Percentiles rank a stretch among this genome's conserved stretches.
Conservation (phyloP, 2,797 vertebrate genomes). For the Pantherophis alleghaniensis region DNA sequence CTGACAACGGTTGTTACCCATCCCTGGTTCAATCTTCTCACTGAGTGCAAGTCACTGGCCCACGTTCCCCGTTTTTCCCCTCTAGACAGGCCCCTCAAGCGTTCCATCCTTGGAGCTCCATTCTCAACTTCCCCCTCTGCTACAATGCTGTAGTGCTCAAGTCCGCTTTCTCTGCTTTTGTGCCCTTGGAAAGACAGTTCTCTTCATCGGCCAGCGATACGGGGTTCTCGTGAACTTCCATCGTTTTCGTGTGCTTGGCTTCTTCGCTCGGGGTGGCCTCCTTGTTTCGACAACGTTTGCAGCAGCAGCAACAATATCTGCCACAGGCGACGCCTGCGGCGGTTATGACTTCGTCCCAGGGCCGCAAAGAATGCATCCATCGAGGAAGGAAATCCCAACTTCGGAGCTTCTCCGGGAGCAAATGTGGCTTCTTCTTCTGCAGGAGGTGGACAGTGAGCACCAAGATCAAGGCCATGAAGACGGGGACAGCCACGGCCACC, state of each 20-base stretch:
- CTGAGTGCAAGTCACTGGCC: conserved; percentile 35
- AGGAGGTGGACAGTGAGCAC: conserved; percentile 78
- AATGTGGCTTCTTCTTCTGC: conserved; percentile 75
- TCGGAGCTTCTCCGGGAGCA: conserved; percentile 78
- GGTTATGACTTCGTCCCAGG: conserved; percentile 82
- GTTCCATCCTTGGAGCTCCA: conserved; percentile 30
- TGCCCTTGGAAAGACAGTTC: conserved; percentile 43
- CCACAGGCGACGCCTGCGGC: conserved; percentile 64
- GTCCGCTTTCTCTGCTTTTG: conserved; percentile 39
- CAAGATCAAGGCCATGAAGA: conserved; percentile 65
- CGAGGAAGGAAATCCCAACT: conserved; percentile 87
- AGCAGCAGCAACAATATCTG: conserved; percentile 82
- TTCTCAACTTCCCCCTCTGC: background rate
- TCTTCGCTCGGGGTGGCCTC: conserved; percentile 51
- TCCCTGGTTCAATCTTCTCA: background rate
- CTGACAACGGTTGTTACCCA: background rate
- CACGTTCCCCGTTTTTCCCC: conserved; percentile 4
- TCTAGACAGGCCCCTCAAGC: conserved; percentile 28
- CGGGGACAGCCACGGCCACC: conserved; percentile 82
- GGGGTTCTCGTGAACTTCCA: conserved; percentile 67
- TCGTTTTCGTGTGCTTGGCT: conserved; percentile 57
- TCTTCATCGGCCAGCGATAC: conserved; percentile 59
- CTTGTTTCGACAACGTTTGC: conserved; percentile 76
- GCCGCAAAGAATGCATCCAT: conserved; percentile 87
- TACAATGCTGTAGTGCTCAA: conserved; percentile 69